Evolutionary conservation across 2,113 vertebrate genomes (phyloP), one percentile per base, ranked within the genome.

Genomic region (Mustela nigripes): DNA sequence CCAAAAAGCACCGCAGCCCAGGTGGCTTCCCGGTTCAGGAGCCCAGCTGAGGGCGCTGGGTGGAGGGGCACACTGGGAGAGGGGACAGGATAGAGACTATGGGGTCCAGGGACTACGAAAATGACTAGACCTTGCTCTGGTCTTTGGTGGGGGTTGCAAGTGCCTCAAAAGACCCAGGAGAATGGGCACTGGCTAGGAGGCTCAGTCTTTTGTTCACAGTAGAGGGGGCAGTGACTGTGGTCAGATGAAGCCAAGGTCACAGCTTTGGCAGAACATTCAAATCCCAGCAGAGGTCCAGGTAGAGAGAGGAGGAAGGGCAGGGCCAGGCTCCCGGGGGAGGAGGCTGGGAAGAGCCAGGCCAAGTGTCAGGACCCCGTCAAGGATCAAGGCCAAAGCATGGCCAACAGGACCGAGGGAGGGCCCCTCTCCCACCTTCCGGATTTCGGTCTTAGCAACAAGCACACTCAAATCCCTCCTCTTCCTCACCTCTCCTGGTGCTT

Each of bases 61-160:
- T 1, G 18, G 56, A 18, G 4, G 50, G 50, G 15, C 7, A 0
- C 1, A 2, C 16, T 3, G 1, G 5, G 5, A 28, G 36, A 58
- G 56, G 53, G 0, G 11, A 58, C 36, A 33, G 26, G 26, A 79
- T 0, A 71, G 56, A n/a, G 69, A 7, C 21, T 31, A 21, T 28
- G 15, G 78, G 83, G 26, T 15, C 33, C 19, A 36, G 19, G 14
- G 42, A 71, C 42, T 91, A 71, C 7, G n/a, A 65, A 71, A 42
- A 65, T 22, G 22, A 50, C 22, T 28, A 21, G 28, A 63, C 71
- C 56, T 19, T 11, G 10, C 15, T 96, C 76, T 36, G 16, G 33
- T 33, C 16, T 28, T 24, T 42, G 36, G n/a, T 11, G 12, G 62
- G 24, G 31, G 4, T 18, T 28, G 19, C 7, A 16, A 6, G 39